A percentile compares a stretch with the other conserved stretches of the same genome.
These are phyloP conservation scores for Vanessa cardui DNA, from an alignment of 2,888 invertebrate genomes.

Conservation along the genomic window DNA sequence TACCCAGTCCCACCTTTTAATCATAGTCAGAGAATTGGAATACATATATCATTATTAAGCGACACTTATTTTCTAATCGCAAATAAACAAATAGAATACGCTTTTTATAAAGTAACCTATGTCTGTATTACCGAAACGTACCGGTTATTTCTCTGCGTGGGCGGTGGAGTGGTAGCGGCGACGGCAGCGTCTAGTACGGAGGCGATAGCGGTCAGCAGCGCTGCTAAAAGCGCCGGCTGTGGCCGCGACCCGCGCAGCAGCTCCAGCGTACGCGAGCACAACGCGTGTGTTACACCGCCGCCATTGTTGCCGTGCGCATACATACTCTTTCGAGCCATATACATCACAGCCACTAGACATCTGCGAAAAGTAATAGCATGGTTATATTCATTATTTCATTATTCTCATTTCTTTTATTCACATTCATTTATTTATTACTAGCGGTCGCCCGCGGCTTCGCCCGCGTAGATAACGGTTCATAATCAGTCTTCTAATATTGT, in stretches of 20 bases:
- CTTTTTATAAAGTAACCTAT: too few relatives aligned
- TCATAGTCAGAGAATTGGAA: not conserved
- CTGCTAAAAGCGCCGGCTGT: slow-evolving; percentile 71
- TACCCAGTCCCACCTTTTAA: slow-evolving; percentile 90
- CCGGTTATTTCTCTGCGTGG: slow-evolving; percentile 53
- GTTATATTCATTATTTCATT: too few relatives aligned
- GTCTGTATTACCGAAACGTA: slow-evolving; percentile 27
- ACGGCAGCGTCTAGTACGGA: slow-evolving; percentile 63
- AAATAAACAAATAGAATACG: too few relatives aligned
- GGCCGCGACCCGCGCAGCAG: slow-evolving; percentile 52
- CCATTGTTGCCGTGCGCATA: slow-evolving; percentile 76
- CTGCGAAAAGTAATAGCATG: too few relatives aligned
- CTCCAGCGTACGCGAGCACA: slow-evolving; percentile 80
- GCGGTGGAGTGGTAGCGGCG: slow-evolving; percentile 41
- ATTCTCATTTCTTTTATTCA: too few relatives aligned
- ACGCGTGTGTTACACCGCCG: slow-evolving; percentile 83
- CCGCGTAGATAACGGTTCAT: too few relatives aligned
- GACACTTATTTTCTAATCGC: too few relatives aligned
- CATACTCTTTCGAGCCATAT: slow-evolving; percentile 92
- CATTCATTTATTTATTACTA: too few relatives aligned
- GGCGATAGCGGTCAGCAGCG: slow-evolving; percentile 65
- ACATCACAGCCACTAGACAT: slow-evolving; percentile 93
- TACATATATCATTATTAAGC: too few relatives aligned
- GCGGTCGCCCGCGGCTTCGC: too few relatives aligned
- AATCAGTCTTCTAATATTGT: too few relatives aligned